Conservation (phyloP, 2,888 invertebrate species). For the Eupsilia transversa region DNA sequence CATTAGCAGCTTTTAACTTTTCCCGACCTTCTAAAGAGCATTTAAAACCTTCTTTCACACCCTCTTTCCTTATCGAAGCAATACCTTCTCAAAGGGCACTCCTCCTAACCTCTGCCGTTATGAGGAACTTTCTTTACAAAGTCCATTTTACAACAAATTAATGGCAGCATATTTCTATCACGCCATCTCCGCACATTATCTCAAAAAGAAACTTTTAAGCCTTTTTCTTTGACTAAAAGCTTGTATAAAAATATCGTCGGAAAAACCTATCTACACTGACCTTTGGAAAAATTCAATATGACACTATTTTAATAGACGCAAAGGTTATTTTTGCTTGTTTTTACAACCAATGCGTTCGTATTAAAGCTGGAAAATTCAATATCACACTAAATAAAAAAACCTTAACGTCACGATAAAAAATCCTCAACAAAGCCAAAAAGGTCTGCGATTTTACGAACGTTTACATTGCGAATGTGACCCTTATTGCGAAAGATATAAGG, state of each 20-base stretch:
- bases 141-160: constrained; percentile 65
- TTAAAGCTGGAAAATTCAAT: constrained; percentile 58
- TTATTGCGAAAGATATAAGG: constrained; percentile 67
- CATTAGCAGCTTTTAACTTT: constrained; percentile 16
- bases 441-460: constrained; percentile 67
- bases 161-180: constrained; percentile 60
- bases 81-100: constrained; percentile 14
- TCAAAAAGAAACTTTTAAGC: constrained; percentile 73
- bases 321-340: constrained; percentile 38
- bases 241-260: constrained; percentile 70
- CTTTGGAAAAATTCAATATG: constrained; percentile 39
- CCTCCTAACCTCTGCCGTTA: constrained; percentile 18
- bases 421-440: constrained; percentile 79
- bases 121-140: constrained; percentile 51
- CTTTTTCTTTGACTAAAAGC: constrained; percentile 74
- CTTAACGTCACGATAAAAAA: constrained; percentile 81
- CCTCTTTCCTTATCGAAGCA: constrained; percentile 8
- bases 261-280: constrained; percentile 54
- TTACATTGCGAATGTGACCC: constrained; percentile 69
- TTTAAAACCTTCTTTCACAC: constrained; percentile 16
- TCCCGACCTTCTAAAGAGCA: constrained; percentile 1
- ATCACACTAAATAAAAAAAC: constrained; percentile 81
- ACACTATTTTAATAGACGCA: background rate
- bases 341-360: constrained; percentile 32
- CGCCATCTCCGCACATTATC: constrained; percentile 67